phyloP scores from a whole-genome alignment of 2,797 vertebrate species.

The Myotis daubentonii region DNA sequence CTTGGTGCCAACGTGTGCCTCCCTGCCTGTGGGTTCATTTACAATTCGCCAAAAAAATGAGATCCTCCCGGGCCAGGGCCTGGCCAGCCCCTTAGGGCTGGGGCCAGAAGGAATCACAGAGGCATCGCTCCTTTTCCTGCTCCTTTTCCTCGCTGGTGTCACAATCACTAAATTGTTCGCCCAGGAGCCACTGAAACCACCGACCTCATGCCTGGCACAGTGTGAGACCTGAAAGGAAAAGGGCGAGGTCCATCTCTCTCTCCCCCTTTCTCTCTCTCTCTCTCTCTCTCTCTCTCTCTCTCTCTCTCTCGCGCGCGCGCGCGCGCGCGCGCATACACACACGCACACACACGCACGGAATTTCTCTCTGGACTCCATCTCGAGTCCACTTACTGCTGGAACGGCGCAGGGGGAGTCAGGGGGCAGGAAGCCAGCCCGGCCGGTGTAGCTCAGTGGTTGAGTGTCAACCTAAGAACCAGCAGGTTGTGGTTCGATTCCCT shows the following conservation, averaged over 20 bases:
- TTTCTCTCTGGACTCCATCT: background rate
- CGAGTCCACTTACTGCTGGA: background rate
- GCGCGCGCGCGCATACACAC: too few relatives aligned
- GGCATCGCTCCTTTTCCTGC: background rate
- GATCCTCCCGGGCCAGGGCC: accelerated
- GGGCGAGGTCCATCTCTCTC: background rate
- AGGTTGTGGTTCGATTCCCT: too few relatives aligned
- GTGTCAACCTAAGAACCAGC: too few relatives aligned
- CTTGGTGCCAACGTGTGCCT: background rate
- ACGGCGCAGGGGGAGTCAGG: background rate
- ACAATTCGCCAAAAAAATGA: background rate
- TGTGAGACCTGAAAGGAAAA: background rate
- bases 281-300: too few relatives aligned
- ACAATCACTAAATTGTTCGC: accelerated
- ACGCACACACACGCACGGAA: background rate
- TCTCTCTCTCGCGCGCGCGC: too few relatives aligned
- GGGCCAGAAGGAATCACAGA: background rate
- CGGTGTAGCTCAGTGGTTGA: too few relatives aligned
- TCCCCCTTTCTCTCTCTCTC: too few relatives aligned
- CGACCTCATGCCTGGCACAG: background rate
- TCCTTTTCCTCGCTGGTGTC: background rate
- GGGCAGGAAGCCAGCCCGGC: background rate
- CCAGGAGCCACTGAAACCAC: background rate
- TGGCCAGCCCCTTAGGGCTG: background rate
- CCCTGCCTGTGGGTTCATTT: background rate